Percentiles rank a stretch among this genome's conserved stretches.
Evolutionary conservation across 2,113 vertebrate genomes (phyloP).

Genomic region (Lampris incognitus): DNA sequence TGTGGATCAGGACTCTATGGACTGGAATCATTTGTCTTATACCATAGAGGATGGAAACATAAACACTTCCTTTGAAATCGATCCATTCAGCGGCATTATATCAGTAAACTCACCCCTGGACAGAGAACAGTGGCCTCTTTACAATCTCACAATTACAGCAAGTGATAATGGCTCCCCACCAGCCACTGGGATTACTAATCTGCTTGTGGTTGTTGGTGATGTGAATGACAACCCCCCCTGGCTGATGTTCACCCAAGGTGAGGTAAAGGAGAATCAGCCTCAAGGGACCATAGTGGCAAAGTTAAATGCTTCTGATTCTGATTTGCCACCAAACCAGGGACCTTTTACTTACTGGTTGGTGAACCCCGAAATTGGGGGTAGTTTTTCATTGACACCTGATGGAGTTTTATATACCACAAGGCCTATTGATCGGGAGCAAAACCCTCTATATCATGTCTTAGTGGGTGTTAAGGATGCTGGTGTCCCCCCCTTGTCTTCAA

Average conservation of each 20-base stretch:
- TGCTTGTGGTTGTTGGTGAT: constrained; percentile 74
- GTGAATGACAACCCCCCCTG: constrained; percentile 80
- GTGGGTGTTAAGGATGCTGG: constrained; percentile 79
- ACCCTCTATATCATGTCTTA: constrained; percentile 53
- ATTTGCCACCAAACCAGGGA: constrained; percentile 79
- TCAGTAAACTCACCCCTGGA: constrained; percentile 74
- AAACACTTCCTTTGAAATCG: constrained; percentile 74
- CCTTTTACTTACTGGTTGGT: constrained; percentile 80
- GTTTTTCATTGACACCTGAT: constrained; percentile 75
- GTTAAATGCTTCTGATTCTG: constrained; percentile 76
- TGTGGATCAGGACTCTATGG: constrained; percentile 72
- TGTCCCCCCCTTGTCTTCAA: constrained; percentile 75
- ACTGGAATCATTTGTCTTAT: constrained; percentile 77
- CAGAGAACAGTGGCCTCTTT: constrained; percentile 78
- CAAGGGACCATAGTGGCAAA: constrained; percentile 73
- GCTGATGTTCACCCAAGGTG: constrained; percentile 60
- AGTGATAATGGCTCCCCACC: constrained; percentile 76
- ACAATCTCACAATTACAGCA: constrained; percentile 79
- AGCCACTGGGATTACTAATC: constrained; percentile 74
- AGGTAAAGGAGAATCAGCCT: constrained; percentile 81
- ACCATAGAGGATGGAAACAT: constrained; percentile 75
- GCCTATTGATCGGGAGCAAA: constrained; percentile 74
- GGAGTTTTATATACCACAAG: constrained; percentile 77
- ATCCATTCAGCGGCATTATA: constrained; percentile 74
- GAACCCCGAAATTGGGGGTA: constrained; percentile 44